Evolutionary conservation across 2,888 invertebrate genomes (phyloP), one percentile per base, ranked within the genome.

Genomic region (Rambutsinella grinnellia): DNA sequence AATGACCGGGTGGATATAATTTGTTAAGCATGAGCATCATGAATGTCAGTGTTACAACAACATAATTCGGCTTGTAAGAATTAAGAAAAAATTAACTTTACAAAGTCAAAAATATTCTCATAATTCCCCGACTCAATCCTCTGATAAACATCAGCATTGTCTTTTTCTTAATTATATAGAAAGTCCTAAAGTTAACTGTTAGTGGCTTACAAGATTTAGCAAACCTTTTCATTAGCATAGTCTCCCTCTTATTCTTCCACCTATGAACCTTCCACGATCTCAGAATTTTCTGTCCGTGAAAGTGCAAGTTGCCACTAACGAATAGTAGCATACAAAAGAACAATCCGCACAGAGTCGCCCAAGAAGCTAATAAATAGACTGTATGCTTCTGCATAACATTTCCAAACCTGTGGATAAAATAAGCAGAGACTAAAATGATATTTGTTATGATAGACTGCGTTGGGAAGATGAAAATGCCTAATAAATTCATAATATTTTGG

Each of bases 141-240:
- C 65, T 27, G 5, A 54, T 26, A 36, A 36, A 65, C 3, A 19
- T 44, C 6, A 65, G 17, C 1, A 51, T 51, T 2, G 27, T 51
- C 2, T 26, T 2, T 21, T 51, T 49, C n/a, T 27, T 24, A 27
- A 63, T 63, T 6, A 15, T 51, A 19, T 51, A 49, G 2, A n/a
- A 6, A 27, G n/a, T 49, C 17, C 19, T n/a, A 27, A 44, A 51
- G 19, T 19, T 13, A 13, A 63, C 5, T 27, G 27, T 63, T 6
- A 63, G 2, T 3, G 63, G 63, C 19, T 51, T 63, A 27, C 63
- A 63, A 2, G 63, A 63, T 19, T 63, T 63, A 17, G 51, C 27
- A 63, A 63, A 63, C 27, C 51, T 63, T 1, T 5, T 8, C 63
- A 63, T 51, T 15, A 51, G 27, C 26, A 27, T 51, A 19, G 1